Conservation (phyloP, 2,888 invertebrate genomes). For the Caenorhabditis zanzibari region DNA sequence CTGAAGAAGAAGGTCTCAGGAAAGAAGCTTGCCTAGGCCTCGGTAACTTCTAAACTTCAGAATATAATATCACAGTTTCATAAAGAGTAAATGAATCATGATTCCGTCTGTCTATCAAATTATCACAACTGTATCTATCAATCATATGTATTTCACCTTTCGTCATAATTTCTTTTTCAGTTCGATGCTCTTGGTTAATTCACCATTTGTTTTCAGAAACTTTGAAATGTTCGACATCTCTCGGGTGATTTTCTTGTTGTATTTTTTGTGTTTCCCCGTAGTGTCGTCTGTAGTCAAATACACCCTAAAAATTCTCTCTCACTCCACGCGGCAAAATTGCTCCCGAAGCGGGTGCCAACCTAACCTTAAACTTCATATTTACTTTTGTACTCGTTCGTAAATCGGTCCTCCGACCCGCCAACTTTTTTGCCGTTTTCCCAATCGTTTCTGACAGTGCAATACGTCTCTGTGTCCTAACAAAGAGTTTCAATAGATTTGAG, state of each 20-base stretch:
- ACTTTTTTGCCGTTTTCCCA: slow-evolving; percentile 20
- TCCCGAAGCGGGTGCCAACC: slow-evolving; percentile 57
- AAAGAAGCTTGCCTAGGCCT: no score
- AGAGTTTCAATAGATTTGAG: slow-evolving; percentile 6
- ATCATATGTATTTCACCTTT: slow-evolving; percentile 5
- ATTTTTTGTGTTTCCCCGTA: slow-evolving; percentile 47
- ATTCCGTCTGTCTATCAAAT: slow-evolving; percentile 8
- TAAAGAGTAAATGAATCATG: neutral
- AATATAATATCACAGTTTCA: neutral
- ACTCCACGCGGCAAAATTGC: slow-evolving; percentile 27
- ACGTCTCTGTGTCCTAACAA: slow-evolving; percentile 15
- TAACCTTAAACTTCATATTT: slow-evolving; percentile 59
- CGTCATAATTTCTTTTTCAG: neutral
- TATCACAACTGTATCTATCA: neutral
- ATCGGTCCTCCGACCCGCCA: slow-evolving; percentile 19
- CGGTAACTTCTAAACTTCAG: no score
- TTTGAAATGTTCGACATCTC: slow-evolving; percentile 2
- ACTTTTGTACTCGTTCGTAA: slow-evolving; percentile 55
- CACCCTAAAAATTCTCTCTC: neutral
- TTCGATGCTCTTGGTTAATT: neutral
- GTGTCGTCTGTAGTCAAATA: slow-evolving; percentile 60
- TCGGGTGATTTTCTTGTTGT: slow-evolving; percentile 20
- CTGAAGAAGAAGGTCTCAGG: no score
- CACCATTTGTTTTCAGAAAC: neutral
- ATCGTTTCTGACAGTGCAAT: slow-evolving; percentile 23